phyloP scores from a whole-genome alignment of 2,113 vertebrate species.

The Emydura subglobosa region DNA sequence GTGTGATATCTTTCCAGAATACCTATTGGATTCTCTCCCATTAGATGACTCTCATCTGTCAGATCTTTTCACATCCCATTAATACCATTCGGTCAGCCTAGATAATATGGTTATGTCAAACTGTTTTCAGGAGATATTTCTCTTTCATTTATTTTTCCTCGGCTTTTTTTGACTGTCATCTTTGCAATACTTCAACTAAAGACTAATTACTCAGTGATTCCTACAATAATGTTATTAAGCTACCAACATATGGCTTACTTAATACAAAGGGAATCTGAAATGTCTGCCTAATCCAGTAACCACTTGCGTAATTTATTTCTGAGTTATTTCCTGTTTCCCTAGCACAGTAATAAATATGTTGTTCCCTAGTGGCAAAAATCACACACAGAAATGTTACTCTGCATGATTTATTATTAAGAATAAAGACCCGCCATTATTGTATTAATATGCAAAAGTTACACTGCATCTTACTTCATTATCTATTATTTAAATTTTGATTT shows the following conservation, averaged over 20 bases:
- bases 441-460: background rate
- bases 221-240: background rate
- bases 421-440: background rate
- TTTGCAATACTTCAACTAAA: conserved; percentile 23
- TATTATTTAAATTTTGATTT: background rate
- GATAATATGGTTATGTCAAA: background rate
- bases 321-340: conserved; percentile 47
- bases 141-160: conserved; percentile 14
- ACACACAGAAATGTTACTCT: background rate
- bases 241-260: background rate
- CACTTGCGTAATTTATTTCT: conserved; percentile 15
- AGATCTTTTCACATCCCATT: background rate
- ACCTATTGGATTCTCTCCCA: background rate
- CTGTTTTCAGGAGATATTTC: background rate
- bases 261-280: conserved; percentile 15
- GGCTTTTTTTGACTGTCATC: background rate
- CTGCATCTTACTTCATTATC: background rate
- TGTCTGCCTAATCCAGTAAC: background rate
- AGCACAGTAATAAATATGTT: background rate
- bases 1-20: background rate
- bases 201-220: background rate
- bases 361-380: background rate
- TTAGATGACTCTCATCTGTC: background rate
- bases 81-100: background rate
- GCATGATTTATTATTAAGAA: background rate